Conservation (phyloP, 2,113 vertebrate species). For the Ceyx melanurus region DNA sequence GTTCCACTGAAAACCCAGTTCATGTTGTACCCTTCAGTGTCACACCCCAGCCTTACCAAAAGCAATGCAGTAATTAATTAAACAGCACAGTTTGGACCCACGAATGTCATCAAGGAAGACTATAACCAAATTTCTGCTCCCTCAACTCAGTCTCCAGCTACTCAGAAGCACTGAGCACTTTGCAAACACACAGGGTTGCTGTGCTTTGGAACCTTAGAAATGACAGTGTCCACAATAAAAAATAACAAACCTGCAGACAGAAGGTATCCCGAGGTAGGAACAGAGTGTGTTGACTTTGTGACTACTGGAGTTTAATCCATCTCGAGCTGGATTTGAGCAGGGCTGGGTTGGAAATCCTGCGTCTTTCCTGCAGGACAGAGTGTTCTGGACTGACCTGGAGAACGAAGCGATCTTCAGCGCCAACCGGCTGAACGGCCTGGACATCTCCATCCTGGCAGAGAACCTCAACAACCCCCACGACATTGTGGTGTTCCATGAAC, state of each 20-base stretch:
- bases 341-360: neutral
- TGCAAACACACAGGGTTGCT: neutral
- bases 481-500: conserved; percentile 93
- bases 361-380: conserved; percentile 82
- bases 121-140: neutral
- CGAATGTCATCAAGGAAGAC: neutral
- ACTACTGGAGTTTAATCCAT: neutral
- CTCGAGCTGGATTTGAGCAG: neutral
- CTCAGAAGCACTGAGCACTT: neutral
- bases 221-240: neutral
- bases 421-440: conserved; percentile 88
- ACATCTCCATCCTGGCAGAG: conserved; percentile 87
- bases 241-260: neutral
- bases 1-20: neutral
- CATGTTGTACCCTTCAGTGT: neutral
- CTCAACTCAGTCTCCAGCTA: neutral
- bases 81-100: neutral
- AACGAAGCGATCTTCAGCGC: conserved; percentile 95
- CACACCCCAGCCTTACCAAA: neutral
- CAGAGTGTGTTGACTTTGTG: neutral
- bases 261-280: neutral
- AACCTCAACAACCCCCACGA: conserved; percentile 96
- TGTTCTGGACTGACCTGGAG: conserved; percentile 97
- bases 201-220: neutral
- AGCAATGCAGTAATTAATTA: neutral